Evolutionary conservation across 2,797 vertebrate genomes (phyloP).

Genomic region (Rhinichthys osculus): DNA sequence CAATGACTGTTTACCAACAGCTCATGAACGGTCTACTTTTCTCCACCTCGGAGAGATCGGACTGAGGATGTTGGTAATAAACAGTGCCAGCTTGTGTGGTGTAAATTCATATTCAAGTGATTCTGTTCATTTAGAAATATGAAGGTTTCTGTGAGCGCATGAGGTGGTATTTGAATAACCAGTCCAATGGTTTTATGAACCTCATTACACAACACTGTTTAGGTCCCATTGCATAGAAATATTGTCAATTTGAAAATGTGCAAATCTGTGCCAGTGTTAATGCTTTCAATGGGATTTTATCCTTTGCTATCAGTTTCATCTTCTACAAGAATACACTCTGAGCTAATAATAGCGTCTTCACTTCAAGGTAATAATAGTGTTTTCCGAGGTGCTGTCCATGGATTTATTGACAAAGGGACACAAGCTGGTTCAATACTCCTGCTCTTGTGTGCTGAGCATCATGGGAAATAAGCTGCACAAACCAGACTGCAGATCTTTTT

Average conservation of each 20-base stretch:
- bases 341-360: conserved; percentile 30
- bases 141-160: background rate
- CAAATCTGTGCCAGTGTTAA: conserved; percentile 4
- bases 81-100: background rate
- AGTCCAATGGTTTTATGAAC: conserved; percentile 26
- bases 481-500: background rate
- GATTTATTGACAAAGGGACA: conserved; percentile 37
- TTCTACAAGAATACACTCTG: conserved; percentile 19
- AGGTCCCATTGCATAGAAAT: conserved; percentile 8
- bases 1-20: conserved; percentile 38
- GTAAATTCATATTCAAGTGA: background rate
- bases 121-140: background rate
- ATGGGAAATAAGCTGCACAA: conserved; percentile 47
- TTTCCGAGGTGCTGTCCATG: conserved; percentile 18
- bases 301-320: conserved; percentile 20
- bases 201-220: conserved; percentile 18
- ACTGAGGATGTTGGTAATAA: conserved; percentile 14
- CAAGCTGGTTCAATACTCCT: conserved; percentile 9
- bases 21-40: conserved; percentile 35
- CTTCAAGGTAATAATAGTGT: conserved; percentile 35
- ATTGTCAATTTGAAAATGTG: conserved; percentile 14
- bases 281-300: conserved; percentile 3
- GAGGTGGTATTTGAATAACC: background rate
- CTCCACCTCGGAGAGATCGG: conserved; percentile 4
- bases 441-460: conserved; percentile 29